Evolutionary conservation across 2,888 invertebrate species (phyloP).

Genomic region (Eupithecia centaureata): DNA sequence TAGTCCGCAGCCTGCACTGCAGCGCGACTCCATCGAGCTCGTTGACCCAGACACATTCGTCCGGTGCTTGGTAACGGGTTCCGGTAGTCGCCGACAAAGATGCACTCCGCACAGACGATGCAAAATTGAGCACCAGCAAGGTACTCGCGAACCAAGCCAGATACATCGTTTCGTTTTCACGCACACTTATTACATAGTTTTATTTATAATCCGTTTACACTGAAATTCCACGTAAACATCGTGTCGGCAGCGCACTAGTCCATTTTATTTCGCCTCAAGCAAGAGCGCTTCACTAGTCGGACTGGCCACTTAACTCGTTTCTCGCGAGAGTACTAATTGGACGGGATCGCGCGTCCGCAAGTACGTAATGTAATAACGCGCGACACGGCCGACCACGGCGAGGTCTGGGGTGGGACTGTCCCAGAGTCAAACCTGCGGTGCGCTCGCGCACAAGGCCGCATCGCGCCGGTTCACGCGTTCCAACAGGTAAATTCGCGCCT

Average conservation of each 20-base stretch:
- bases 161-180: conserved; percentile 77
- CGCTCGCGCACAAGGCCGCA: conserved; percentile 85
- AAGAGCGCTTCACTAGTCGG: conserved; percentile 71
- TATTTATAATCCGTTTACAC: conserved; percentile 69
- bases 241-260: conserved; percentile 65
- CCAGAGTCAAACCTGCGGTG: conserved; percentile 77
- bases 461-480: conserved; percentile 84
- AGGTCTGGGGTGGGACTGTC: conserved; percentile 82
- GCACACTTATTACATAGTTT: conserved; percentile 76
- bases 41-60: conserved; percentile 91
- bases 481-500: conserved; percentile 82
- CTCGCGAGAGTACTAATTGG: conserved; percentile 82
- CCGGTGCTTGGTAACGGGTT: conserved; percentile 90
- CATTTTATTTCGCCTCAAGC: conserved; percentile 65
- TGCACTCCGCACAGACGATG: conserved; percentile 72
- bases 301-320: conserved; percentile 83
- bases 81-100: conserved; percentile 78
- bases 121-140: conserved; percentile 73
- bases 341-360: conserved; percentile 73
- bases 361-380: conserved; percentile 60
- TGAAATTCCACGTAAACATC: conserved; percentile 68
- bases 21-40: conserved; percentile 88
- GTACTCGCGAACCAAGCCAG: conserved; percentile 70
- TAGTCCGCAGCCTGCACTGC: conserved; percentile 89
- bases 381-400: conserved; percentile 74